These are phyloP conservation scores for Rotaria macrura DNA, from an alignment of 2,888 invertebrate genomes.

Conservation along the genomic window DNA sequence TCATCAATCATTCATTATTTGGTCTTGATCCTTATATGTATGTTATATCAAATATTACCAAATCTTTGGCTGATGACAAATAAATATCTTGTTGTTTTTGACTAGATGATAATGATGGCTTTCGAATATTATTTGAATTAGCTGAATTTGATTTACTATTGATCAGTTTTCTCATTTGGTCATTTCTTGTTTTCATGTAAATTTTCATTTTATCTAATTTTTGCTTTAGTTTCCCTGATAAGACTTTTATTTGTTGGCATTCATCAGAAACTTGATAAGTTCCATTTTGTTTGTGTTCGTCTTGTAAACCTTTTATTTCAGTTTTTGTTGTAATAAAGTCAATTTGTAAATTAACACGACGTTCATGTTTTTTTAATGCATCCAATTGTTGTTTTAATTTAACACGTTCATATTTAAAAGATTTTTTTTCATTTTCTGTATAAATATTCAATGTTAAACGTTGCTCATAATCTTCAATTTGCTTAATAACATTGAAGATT, in stretches of 20 bases:
- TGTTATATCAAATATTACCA: neutral
- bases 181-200: slow-evolving; percentile 17
- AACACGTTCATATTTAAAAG: neutral
- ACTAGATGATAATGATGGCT: neutral
- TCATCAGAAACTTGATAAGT: neutral
- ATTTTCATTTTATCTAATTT: slow-evolving; percentile 21
- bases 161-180: neutral
- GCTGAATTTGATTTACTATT: neutral
- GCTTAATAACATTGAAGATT: neutral
- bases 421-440: neutral
- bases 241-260: neutral
- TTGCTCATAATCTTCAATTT: neutral
- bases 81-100: neutral
- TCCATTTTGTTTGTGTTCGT: neutral
- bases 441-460: neutral
- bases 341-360: slow-evolving; percentile 20
- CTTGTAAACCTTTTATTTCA: slow-evolving; percentile 10
- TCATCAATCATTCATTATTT: no score
- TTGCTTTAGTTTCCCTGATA: neutral
- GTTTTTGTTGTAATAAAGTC: slow-evolving; percentile 1
- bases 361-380: slow-evolving; percentile 16
- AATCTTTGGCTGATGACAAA: neutral
- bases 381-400: slow-evolving; percentile 15
- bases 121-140: neutral
- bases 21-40: no score